Base-by-base conservation (phyloP, 2,888 invertebrate species). In the Pseudoips prasinana region DNA sequence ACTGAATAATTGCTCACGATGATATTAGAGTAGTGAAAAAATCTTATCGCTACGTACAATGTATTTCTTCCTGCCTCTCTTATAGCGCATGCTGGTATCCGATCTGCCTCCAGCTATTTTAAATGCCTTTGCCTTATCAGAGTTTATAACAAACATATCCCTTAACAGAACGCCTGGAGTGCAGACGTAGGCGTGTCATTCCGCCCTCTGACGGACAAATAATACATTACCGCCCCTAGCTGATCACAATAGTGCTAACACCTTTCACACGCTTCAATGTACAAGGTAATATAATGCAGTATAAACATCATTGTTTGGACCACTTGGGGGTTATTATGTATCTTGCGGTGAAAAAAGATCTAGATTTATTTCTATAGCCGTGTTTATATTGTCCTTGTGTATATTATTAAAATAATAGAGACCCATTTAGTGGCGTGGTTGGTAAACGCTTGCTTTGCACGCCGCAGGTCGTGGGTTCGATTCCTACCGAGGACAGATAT, bases 191-290 rank as follows among this genome's bases (percentile, higher is more conserved):
- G 81, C 79, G 80, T 68, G 66, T 38, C 71, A 63, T 46, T 49
- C 66, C 81, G 81, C 81, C 80, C 71, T 70, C 66, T 14, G 56
- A 64, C 57, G 56, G 61, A 73, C 77, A 66, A 70, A 76, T 77
- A 75, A 73, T 72, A 66, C 45, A 42, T 38, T 67, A 59, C 64
- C 50, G 33, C 47, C 45, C 47, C 34, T 44, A 28, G 33, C 25
- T 11, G 6, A 51, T 25, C 6, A 52, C 48, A 52, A 47, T 45
- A 25, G 30, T n/a, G 8, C 17, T 32, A 31, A 29, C 39, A 32
- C 41, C 46, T 27, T 43, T 48, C 43, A 36, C 33, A 39, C 34
- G 34, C 20, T 27, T 39, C 51, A 43, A 35, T 50, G 51, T 49
- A 44, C 20, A n/a, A 20, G 7, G 14, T 5, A 14, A 14, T 14